These are phyloP conservation scores for Latrodectus geometricus DNA, from an alignment of 1,140 invertebrate species.

Conservation along the genomic window DNA sequence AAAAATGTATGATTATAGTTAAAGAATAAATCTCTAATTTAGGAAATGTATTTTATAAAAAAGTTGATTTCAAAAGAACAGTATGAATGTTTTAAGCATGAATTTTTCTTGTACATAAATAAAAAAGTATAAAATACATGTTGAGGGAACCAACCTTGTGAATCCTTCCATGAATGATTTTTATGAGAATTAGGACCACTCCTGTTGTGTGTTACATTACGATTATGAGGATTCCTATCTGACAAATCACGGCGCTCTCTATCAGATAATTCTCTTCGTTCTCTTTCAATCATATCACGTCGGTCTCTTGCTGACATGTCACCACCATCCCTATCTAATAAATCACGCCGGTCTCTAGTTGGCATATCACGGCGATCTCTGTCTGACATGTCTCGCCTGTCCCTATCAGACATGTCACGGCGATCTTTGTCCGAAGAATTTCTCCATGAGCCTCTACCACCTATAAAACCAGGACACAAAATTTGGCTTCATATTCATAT, in stretches of 20 bases:
- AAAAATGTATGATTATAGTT: too few species aligned
- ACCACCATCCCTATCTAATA: not conserved
- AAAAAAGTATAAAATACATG: too few species aligned
- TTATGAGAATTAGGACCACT: conserved; percentile 4
- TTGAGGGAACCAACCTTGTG: too few species aligned
- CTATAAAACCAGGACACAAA: conserved; percentile 3
- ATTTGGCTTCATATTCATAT: too few species aligned
- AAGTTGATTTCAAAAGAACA: too few species aligned
- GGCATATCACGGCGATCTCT: not conserved
- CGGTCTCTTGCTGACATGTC: not conserved
- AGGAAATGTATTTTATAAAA: too few species aligned
- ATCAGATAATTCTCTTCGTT: conserved; percentile 9
- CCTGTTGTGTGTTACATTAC: conserved; percentile 2
- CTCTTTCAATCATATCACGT: too few species aligned
- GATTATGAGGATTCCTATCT: conserved; percentile 16
- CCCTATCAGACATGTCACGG: conserved; percentile 1
- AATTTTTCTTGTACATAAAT: too few species aligned
- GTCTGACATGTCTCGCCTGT: conserved; percentile 9
- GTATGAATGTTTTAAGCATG: too few species aligned
- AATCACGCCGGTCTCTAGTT: not conserved
- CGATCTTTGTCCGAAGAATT: conserved; percentile 13
- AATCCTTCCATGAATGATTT: conserved; percentile 42
- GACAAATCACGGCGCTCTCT: conserved; percentile 6
- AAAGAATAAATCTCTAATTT: too few species aligned
- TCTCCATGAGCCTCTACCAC: conserved; percentile 42